Evolutionary conservation across 1,140 invertebrate genomes (phyloP).

Genomic region (Mactra quadrangularis): DNA sequence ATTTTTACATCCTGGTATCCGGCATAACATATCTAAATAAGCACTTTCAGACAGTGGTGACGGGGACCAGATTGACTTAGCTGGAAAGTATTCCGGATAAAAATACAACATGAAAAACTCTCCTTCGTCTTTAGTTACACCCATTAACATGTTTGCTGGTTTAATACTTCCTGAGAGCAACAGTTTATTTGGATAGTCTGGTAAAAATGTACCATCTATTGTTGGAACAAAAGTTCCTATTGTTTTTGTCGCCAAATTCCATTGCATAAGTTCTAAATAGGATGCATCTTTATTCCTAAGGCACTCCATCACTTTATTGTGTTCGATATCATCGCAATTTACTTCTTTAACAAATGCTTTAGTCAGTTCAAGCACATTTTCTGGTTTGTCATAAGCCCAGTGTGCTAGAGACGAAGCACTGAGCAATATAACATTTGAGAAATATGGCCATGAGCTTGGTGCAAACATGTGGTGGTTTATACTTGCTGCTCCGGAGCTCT

Average conservation of each 20-base stretch:
- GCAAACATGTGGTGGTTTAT: slow-evolving; percentile 93
- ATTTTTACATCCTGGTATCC: slow-evolving; percentile 8
- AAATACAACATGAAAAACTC: slow-evolving; percentile 73
- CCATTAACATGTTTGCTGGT: slow-evolving; percentile 94
- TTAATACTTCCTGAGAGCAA: slow-evolving; percentile 93
- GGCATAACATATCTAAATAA: neutral
- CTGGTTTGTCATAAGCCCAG: slow-evolving; percentile 94
- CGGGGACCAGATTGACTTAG: neutral
- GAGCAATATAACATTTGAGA: slow-evolving; percentile 89
- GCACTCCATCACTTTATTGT: slow-evolving; percentile 90
- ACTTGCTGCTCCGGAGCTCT: slow-evolving; percentile 57
- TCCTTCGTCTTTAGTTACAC: slow-evolving; percentile 94
- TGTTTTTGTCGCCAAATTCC: slow-evolving; percentile 79
- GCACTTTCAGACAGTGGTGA: neutral
- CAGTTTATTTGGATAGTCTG: slow-evolving; percentile 91
- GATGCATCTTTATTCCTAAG: slow-evolving; percentile 88
- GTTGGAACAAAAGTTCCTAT: slow-evolving; percentile 91
- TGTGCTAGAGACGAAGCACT: slow-evolving; percentile 88
- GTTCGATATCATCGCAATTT: slow-evolving; percentile 55
- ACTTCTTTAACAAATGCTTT: slow-evolving; percentile 52
- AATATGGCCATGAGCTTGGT: slow-evolving; percentile 91
- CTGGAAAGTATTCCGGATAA: slow-evolving; percentile 38
- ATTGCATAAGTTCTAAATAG: slow-evolving; percentile 92
- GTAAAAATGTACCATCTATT: slow-evolving; percentile 94
- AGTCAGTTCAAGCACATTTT: slow-evolving; percentile 90